Evolutionary conservation across 2,888 invertebrate species (phyloP).

Genomic region (Drosophila mimetica): DNA sequence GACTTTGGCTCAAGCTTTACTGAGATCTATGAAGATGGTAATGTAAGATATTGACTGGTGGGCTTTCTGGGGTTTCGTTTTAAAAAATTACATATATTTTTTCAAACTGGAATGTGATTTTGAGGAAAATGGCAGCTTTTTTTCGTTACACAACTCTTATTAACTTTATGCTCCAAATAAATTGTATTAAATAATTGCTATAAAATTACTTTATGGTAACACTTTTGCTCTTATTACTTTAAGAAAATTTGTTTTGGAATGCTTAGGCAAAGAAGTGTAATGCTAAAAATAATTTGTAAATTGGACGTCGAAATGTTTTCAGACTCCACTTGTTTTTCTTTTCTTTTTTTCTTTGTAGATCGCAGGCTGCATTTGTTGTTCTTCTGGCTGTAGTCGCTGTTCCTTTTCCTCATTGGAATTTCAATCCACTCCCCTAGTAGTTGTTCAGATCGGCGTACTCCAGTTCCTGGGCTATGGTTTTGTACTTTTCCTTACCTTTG

Average conservation of each 20-base stretch:
- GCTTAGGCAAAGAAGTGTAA: slow-evolving; percentile 43
- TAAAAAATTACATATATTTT: slow-evolving; percentile 13
- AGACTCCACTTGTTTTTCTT: slow-evolving; percentile 30
- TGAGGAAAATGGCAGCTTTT: slow-evolving; percentile 51
- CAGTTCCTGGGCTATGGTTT: slow-evolving; percentile 98
- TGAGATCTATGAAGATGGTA: slow-evolving; percentile 16
- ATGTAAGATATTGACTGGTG: slow-evolving; percentile 58
- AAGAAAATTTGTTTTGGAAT: slow-evolving; percentile 51
- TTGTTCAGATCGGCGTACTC: slow-evolving; percentile 96
- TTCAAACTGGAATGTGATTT: slow-evolving; percentile 29
- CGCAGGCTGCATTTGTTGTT: slow-evolving; percentile 53
- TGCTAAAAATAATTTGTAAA: slow-evolving; percentile 44
- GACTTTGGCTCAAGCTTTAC: slow-evolving; percentile 31
- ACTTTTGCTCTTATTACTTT: slow-evolving; percentile 22
- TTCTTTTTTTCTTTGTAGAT: slow-evolving; percentile 48
- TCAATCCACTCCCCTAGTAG: too few species aligned
- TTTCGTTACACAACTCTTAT: slow-evolving; percentile 17
- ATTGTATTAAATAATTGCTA: slow-evolving; percentile 42
- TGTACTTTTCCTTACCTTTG: slow-evolving; percentile 98
- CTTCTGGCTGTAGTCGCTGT: slow-evolving; percentile 19
- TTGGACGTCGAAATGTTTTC: slow-evolving; percentile 43
- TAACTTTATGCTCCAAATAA: slow-evolving; percentile 11
- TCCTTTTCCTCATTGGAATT: background rate
- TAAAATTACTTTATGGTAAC: slow-evolving; percentile 52
- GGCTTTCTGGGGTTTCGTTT: slow-evolving; percentile 39